These are phyloP conservation scores for Conchocele bisecta DNA, from an alignment of 2,888 invertebrate species.

Conservation along the genomic window DNA sequence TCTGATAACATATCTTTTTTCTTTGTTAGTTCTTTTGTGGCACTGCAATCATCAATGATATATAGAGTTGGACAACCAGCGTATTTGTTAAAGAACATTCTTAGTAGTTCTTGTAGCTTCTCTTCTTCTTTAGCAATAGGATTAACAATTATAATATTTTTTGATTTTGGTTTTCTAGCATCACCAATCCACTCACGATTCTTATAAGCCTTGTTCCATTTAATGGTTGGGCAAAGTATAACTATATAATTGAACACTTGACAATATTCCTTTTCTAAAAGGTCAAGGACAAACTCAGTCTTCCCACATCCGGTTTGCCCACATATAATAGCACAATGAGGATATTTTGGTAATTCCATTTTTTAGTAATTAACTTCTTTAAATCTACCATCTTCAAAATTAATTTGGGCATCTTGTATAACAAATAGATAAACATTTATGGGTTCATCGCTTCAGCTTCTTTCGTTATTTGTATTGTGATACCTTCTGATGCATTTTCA, in stretches of 20 bases:
- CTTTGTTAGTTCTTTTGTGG: constrained; percentile 25
- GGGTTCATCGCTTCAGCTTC: constrained; percentile 15
- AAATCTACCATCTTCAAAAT: constrained; percentile 45
- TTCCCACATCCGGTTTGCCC: too few relatives aligned
- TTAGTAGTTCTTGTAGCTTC: constrained; percentile 27
- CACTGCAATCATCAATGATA: constrained; percentile 45
- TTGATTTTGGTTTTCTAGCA: constrained; percentile 18
- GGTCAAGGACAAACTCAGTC: too few relatives aligned
- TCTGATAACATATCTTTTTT: constrained; percentile 40
- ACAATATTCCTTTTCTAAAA: constrained; percentile 24
- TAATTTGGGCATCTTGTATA: constrained; percentile 47
- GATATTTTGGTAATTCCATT: constrained; percentile 40
- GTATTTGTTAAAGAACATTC: constrained; percentile 26
- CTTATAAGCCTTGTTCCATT: constrained; percentile 34
- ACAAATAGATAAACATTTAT: constrained; percentile 46
- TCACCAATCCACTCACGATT: constrained; percentile 20
- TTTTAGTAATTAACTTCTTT: too few relatives aligned
- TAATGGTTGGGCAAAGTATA: constrained; percentile 44
- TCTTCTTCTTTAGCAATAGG: constrained; percentile 11
- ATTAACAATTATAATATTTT: constrained; percentile 22
- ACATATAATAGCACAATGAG: constrained; percentile 37
- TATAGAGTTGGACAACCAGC: constrained; percentile 35
- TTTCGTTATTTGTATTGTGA: constrained; percentile 52
- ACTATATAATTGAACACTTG: constrained; percentile 33
- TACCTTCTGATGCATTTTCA: constrained; percentile 45